Evolutionary conservation across 2,888 invertebrate genomes (phyloP), one percentile per base, ranked within the genome.

Genomic region (Dicranocentrus wangi): DNA sequence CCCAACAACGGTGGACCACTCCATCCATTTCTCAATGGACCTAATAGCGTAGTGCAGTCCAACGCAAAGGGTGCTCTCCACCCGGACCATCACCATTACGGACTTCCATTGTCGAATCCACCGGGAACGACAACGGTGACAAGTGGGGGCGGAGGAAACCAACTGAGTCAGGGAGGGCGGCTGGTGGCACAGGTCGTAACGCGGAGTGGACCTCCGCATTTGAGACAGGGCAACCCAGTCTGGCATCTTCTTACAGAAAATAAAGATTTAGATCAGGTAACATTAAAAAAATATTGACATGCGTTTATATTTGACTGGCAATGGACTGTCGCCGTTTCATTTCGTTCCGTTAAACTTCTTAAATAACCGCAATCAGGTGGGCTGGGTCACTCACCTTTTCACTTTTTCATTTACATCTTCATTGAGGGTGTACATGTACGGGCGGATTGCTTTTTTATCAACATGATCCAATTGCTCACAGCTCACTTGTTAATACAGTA

Each of bases 11-110:
- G 47, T 23, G 43, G 65, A 32, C 66, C 66, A 47, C 28, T 60
- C 23, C 77, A 77, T 61, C 69, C 76, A 13, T 69, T 69, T 61
- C 27, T 77, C 1, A 55, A 27, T 58, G 77, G 58, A 19, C 21
- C n/a, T 10, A 42, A 17, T 71, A 19, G 60, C 60, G 21, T 58
- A 23, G 23, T 43, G 3, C 43, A 66, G 15, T 27, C 63, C 1
- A 21, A 8, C n/a, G 47, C 10, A n/a, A 42, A 42, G 19, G 42
- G 21, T 39, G 2, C 21, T 42, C 42, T 73, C 63, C 60, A 21
- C 47, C 43, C 81, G 23, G 85, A 86, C 80, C 85, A 86, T 75
- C 79, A 85, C 58, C 84, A 83, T 72, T 85, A 85, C 51, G 86
- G 86, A 25, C 76, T 86, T n/a, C 86, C 86, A 0, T 63, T 76